Percentiles rank a stretch among this genome's conserved stretches.
phyloP scores from a whole-genome alignment of 2,797 vertebrate species.

The Gambelia wislizenii region DNA sequence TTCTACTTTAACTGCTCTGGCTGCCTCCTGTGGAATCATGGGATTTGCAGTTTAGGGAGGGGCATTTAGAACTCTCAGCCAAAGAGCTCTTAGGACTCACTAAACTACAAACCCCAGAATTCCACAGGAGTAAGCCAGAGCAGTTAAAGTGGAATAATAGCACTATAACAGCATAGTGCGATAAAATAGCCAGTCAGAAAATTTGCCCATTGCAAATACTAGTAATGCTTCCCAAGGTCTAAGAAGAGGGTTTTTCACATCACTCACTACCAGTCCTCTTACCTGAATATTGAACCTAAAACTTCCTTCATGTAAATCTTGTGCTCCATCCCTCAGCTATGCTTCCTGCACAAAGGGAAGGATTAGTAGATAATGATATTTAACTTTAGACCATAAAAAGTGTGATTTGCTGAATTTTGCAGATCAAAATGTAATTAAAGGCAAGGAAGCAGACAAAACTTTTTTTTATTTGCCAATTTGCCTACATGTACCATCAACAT shows the following conservation, averaged over 20 bases:
- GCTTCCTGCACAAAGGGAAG: background rate
- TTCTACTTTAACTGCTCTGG: no score
- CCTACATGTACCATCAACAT: background rate
- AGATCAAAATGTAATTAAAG: background rate
- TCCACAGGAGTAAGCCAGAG: no score
- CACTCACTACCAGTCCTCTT: background rate
- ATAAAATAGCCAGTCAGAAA: no score
- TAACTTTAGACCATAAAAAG: background rate
- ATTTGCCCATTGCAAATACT: background rate
- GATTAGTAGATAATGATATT: background rate
- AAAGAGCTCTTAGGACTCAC: no score
- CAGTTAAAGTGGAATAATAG: no score
- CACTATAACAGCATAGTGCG: no score
- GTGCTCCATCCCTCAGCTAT: background rate
- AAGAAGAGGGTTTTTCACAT: background rate
- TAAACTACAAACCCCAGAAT: no score
- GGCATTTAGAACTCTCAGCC: no score
- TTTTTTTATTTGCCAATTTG: background rate
- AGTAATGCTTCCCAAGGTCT: background rate
- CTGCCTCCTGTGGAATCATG: no score
- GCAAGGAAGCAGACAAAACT: background rate
- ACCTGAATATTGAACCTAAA: background rate
- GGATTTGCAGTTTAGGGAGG: no score
- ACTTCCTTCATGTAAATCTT: background rate
- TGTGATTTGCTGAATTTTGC: background rate